Evolutionary conservation across 2,113 vertebrate species (phyloP).

Genomic region (Ctenomys sociabilis): DNA sequence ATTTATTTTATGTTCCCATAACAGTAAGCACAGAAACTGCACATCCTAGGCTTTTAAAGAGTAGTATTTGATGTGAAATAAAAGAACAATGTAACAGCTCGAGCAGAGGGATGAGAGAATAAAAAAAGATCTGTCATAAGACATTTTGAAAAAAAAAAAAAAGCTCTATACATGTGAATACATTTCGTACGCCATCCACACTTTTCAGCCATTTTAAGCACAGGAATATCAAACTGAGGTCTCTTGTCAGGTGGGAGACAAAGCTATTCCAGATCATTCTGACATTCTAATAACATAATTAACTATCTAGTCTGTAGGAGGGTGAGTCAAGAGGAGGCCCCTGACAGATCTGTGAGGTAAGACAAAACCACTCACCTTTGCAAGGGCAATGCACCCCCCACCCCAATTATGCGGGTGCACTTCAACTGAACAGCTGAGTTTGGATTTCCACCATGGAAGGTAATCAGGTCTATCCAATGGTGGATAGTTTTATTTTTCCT

Average conservation of each 20-base stretch:
- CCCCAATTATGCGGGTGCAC: no score
- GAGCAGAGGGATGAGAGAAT: background rate
- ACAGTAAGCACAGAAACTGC: background rate
- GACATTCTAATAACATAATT: constrained; percentile 66
- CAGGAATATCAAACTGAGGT: constrained; percentile 10
- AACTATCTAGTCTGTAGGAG: constrained; percentile 17
- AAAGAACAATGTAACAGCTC: constrained; percentile 39
- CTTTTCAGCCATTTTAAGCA: constrained; percentile 48
- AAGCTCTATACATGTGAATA: constrained; percentile 46
- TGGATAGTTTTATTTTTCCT: background rate
- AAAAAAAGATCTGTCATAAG: constrained; percentile 40
- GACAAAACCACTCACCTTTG: background rate
- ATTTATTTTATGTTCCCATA: background rate
- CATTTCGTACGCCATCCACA: constrained; percentile 5
- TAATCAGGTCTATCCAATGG: background rate
- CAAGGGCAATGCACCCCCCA: background rate
- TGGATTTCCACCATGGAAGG: background rate
- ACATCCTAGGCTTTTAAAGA: background rate
- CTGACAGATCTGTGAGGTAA: constrained; percentile 28
- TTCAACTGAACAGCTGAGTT: background rate
- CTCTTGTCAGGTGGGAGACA: constrained; percentile 57
- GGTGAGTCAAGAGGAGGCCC: constrained; percentile 47
- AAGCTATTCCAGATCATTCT: constrained; percentile 52
- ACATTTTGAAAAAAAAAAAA: constrained; percentile 46
- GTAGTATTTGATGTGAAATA: background rate